Evolutionary conservation across 2,888 invertebrate genomes (phyloP), one percentile per base, ranked within the genome.

Genomic region (Galerucella pusilla): DNA sequence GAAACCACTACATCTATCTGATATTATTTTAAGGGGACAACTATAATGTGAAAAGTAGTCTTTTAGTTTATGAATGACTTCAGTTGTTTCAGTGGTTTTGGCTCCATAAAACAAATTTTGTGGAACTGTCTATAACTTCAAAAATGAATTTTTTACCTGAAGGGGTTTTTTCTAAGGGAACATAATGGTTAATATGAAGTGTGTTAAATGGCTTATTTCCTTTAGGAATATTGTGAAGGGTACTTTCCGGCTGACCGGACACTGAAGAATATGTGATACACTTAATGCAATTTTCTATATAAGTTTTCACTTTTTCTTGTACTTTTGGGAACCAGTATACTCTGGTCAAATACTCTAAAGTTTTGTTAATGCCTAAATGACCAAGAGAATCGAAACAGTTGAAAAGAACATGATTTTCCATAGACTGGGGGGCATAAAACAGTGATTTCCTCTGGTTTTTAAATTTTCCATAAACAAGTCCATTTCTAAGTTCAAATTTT

Each of bases 211-310:
- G 28, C 3, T 28, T 28, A 28, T 28, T 28, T 28, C 28, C 28
- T 28, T 28, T 28, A 28, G 28, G 28, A 28, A 78, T 77, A 35
- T 75, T 63, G 52, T 73, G 76, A n/a, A 67, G 28, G 5, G 20
- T 28, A 52, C 67, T 77, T 77, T 16, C 83, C n/a, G 16, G 12
- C 66, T 82, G 78, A 68, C 80, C 80, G 45, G 65, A 73, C 1
- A 52, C 20, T 4, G 69, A 71, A n/a, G 74, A 75, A 60, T 54
- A 81, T 49, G 74, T 75, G 14, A 82, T 77, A 71, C 82, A 83
- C 59, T 80, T 80, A n/a, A 83, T 45, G 74, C 80, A 83, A 57
- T 78, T 80, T 9, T 14, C 28, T 20, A 83, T 78, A 66, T 82
- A 77, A n/a, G 52, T 35, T 71, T 77, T 80, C 7, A 77, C 72